Conservation (phyloP, 2,888 invertebrate species). For the Mylabris sibirica region DNA sequence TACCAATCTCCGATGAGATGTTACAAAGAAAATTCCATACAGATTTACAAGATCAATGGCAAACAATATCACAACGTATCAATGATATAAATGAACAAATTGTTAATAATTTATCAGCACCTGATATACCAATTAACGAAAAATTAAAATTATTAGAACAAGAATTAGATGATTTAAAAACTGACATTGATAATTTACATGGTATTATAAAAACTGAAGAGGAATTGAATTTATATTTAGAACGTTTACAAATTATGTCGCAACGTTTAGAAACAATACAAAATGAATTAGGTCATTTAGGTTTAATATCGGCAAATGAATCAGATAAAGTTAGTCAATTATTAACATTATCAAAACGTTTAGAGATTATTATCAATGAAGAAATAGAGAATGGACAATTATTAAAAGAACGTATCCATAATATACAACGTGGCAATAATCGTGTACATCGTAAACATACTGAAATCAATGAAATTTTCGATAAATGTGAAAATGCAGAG, state of each 20-base stretch:
- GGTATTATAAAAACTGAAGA: conserved; percentile 85
- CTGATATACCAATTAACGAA: conserved; percentile 77
- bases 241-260: conserved; percentile 79
- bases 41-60: conserved; percentile 81
- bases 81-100: conserved; percentile 72
- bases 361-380: conserved; percentile 77
- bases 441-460: conserved; percentile 74
- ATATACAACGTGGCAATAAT: conserved; percentile 75
- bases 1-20: conserved; percentile 86
- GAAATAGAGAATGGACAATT: conserved; percentile 79
- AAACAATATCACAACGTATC: conserved; percentile 70
- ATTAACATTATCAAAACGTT: conserved; percentile 72
- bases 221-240: conserved; percentile 81
- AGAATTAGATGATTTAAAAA: conserved; percentile 77
- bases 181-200: conserved; percentile 74
- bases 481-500: conserved; percentile 77
- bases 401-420: conserved; percentile 77
- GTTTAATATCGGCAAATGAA: conserved; percentile 75
- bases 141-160: conserved; percentile 78
- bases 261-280: conserved; percentile 79
- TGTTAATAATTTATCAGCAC: conserved; percentile 74
- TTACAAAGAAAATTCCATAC: conserved; percentile 80
- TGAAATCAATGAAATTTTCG: conserved; percentile 68
- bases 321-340: conserved; percentile 80
- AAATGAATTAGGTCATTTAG: conserved; percentile 79